A percentile compares a stretch with the other conserved stretches of the same genome.
Conservation (phyloP, 37 sponge, comb jelly and placozoan species). For the Hexactinellida sp. region DNA sequence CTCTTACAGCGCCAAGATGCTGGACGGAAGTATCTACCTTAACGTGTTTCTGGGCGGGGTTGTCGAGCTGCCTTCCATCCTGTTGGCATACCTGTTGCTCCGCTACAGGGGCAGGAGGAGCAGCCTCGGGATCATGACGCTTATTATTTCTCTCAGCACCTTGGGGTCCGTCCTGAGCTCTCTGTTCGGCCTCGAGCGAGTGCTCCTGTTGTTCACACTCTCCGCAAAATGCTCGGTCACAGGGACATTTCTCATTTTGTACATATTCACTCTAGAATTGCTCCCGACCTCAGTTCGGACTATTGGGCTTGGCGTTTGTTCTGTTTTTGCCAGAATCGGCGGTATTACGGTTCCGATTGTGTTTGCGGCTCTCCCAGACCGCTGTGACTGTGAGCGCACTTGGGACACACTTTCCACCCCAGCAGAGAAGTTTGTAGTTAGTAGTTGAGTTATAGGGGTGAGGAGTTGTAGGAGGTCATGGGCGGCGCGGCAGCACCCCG, state of each 20-base stretch:
- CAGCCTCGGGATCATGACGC: not conserved
- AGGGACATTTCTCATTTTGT: slow-evolving; percentile 4
- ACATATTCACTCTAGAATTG: not conserved
- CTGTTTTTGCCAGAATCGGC: not conserved
- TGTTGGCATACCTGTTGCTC: not conserved
- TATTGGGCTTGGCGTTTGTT: not conserved
- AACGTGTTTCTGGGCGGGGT: not conserved
- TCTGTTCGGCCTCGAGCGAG: not conserved
- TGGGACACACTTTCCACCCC: too few species aligned
- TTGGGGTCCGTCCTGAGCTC: not conserved
- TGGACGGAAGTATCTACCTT: not conserved
- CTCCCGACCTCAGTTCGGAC: not conserved
- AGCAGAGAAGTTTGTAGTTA: too few species aligned
- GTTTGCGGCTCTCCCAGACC: not conserved
- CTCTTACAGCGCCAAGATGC: not conserved
- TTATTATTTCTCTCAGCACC: not conserved
- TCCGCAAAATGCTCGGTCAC: not conserved
- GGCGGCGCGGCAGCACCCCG: too few species aligned
- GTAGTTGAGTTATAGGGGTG: too few species aligned
- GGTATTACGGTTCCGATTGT: not conserved
- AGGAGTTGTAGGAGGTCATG: too few species aligned
- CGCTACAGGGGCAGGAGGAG: not conserved
- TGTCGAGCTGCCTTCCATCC: not conserved
- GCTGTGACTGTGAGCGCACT: too few species aligned
- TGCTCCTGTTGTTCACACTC: not conserved